phyloP scores from a whole-genome alignment of 2,113 vertebrate genomes.

The Anoplopoma fimbria region DNA sequence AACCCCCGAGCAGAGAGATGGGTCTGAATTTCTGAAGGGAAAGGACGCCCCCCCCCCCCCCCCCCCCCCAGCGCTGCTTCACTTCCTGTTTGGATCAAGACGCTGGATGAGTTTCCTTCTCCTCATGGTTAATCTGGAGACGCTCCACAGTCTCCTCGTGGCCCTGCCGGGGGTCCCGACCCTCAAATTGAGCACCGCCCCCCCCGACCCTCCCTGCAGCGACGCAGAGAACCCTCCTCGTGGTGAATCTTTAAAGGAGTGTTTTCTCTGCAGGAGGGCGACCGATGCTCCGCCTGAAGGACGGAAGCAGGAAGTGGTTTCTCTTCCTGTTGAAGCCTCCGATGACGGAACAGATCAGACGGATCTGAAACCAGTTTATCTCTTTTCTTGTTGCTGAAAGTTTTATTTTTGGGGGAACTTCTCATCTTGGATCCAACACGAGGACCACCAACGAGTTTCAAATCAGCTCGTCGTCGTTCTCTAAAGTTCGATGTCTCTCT shows the following conservation, averaged over 20 bases:
- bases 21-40: no score
- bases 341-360: slow-evolving; percentile 5
- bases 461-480: neutral
- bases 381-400: neutral
- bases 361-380: neutral
- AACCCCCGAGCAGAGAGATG: no score
- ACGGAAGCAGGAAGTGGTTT: neutral
- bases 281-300: slow-evolving; percentile 10
- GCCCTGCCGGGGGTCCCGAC: neutral
- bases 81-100: no score
- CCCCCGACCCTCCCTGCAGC: neutral
- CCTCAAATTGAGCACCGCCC: neutral
- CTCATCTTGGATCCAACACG: neutral
- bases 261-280: slow-evolving; percentile 15
- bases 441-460: slow-evolving; percentile 13
- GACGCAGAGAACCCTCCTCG: neutral
- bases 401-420: neutral
- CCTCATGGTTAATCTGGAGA: no score
- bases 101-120: no score
- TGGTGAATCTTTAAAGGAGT: slow-evolving; percentile 8
- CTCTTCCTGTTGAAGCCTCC: neutral
- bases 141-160: neutral
- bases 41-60: no score
- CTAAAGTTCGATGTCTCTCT: neutral
- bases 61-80: no score